A percentile compares a stretch with the other conserved stretches of the same genome.
Conservation (phyloP, 2,888 invertebrate species). For the Coenonympha glycerion region DNA sequence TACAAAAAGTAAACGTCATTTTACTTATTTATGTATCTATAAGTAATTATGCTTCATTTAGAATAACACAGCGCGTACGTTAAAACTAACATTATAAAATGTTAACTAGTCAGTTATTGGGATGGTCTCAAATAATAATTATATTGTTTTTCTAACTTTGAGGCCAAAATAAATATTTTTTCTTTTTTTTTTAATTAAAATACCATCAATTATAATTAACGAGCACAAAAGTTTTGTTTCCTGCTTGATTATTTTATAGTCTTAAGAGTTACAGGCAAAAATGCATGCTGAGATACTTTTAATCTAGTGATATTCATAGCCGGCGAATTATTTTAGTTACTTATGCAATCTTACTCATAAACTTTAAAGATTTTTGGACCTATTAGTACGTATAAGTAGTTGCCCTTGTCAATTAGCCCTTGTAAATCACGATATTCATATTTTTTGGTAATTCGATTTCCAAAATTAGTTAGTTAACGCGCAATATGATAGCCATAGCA, state of each 20-base stretch:
- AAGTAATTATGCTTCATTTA: not conserved
- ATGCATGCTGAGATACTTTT: not conserved
- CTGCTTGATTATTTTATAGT: not conserved
- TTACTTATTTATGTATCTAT: not conserved
- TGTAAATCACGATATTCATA: slow-evolving; percentile 63
- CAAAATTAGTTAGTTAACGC: slow-evolving; percentile 14
- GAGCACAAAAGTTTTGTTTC: no score
- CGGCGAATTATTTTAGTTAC: not conserved
- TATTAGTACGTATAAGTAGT: slow-evolving; percentile 13
- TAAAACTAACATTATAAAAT: no score
- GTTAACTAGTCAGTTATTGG: no score
- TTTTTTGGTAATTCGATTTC: slow-evolving; percentile 52
- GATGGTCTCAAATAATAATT: no score
- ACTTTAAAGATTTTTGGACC: not conserved
- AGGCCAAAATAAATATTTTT: no score
- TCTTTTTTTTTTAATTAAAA: no score
- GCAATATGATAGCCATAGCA: slow-evolving; percentile 20
- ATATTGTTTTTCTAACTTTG: no score
- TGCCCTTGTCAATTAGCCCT: slow-evolving; percentile 19
- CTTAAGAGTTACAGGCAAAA: not conserved
- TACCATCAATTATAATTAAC: no score
- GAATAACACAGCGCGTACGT: not conserved
- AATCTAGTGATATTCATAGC: not conserved
- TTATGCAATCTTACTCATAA: not conserved
- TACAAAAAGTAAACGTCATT: not conserved